Evolutionary conservation across 1,140 invertebrate species (phyloP).

Genomic region (Asobara japonica): DNA sequence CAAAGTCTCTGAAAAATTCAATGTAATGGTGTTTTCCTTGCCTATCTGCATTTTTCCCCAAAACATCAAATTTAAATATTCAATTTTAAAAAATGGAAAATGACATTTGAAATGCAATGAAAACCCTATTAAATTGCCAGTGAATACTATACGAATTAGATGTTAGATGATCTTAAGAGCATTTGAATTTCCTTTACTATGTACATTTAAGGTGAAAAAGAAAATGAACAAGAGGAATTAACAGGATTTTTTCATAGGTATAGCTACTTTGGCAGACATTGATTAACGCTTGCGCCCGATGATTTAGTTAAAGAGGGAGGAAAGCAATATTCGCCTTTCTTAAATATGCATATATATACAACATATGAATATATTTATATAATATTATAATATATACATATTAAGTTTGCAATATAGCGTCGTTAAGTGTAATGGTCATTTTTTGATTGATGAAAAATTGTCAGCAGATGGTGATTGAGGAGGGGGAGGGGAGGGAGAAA

Average conservation of each 20-base stretch:
- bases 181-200: conserved; percentile 35
- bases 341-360: too few species aligned
- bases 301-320: conserved; percentile 25
- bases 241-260: conserved; percentile 47
- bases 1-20: background rate
- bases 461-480: too few species aligned
- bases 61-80: too few species aligned
- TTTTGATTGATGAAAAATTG: conserved; percentile 17
- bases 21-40: too few species aligned
- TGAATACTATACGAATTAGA: conserved; percentile 30
- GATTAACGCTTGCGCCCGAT: conserved; percentile 37
- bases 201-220: background rate
- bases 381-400: conserved; percentile 8
- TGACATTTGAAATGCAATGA: too few species aligned
- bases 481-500: too few species aligned
- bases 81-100: too few species aligned
- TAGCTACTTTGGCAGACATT: conserved; percentile 64
- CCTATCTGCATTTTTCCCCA: too few species aligned
- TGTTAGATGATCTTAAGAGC: conserved; percentile 44
- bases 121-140: too few species aligned
- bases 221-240: background rate
- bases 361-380: conserved; percentile 31
- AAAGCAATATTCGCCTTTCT: conserved; percentile 36
- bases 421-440: conserved; percentile 23
- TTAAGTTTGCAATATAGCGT: conserved; percentile 35